Evolutionary conservation across 92 coral and sea anemone genomes (phyloP).

Genomic region (Epizoanthus stellaris): DNA sequence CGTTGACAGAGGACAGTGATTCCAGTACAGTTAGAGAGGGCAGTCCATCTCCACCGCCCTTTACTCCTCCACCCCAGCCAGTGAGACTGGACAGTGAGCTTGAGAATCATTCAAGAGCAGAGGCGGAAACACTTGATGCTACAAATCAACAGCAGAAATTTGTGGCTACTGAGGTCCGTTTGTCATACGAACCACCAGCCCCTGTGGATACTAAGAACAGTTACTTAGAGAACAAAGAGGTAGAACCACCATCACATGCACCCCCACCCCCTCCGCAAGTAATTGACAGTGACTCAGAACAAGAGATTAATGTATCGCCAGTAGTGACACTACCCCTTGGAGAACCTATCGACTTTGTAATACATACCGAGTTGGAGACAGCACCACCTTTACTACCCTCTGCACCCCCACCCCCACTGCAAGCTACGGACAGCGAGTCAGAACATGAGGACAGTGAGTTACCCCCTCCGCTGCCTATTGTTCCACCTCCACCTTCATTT

Average conservation of each 20-base stretch:
- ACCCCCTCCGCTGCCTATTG: conserved; percentile 32
- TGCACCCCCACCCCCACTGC: conserved; percentile 56
- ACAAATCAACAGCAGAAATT: neutral
- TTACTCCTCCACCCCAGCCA: conserved; percentile 19
- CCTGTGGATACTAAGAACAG: neutral
- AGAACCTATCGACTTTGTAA: neutral
- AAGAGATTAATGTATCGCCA: neutral
- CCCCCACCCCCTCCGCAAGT: neutral
- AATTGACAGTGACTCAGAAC: neutral
- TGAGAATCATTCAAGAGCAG: neutral
- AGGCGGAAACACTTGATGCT: neutral
- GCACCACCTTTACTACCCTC: conserved; percentile 22
- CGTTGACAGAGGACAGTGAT: neutral
- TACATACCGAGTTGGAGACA: neutral
- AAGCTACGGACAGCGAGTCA: conserved; percentile 3
- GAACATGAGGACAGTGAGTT: neutral
- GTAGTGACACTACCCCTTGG: neutral
- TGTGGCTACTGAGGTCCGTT: conserved; percentile 12
- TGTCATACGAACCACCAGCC: neutral
- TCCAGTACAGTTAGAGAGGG: neutral
- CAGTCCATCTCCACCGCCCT: conserved; percentile 41
- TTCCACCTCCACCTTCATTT: conserved; percentile 61
- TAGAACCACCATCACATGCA: neutral
- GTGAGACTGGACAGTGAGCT: neutral
- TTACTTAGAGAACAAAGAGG: neutral